Evolutionary conservation across 2,888 invertebrate species (phyloP), one percentile per base, ranked within the genome.

Genomic region (Meandrusa payeni): DNA sequence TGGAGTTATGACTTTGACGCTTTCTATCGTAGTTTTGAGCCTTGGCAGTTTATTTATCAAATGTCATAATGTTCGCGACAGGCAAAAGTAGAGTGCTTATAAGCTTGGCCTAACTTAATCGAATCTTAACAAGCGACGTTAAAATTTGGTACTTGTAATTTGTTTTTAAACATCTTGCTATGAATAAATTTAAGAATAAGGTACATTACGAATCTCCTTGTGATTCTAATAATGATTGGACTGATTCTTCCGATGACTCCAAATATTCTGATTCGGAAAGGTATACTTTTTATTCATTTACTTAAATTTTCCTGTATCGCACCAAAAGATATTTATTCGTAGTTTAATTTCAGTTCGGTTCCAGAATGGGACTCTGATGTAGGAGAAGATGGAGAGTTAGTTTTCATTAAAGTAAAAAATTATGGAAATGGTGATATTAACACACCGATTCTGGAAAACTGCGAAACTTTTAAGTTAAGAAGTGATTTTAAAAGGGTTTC

Each of bases 341-440:
- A 20, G 9, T 28, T 29, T 11, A 28, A 19, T 37, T 44, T 24
- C 38, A 92, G 92, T 65, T 91, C 91, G n/a, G 88, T 91, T 17
- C 90, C 91, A 13, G 92, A 92, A 69, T 93, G 92, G 92, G 92
- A 92, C 70, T 88, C 91, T 1, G 90, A 90, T 61, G 79, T 92
- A 2, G 89, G 88, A 36, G 89, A 90, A 50, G 89, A 92, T 55
- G 94, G 93, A 2, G 92, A 92, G 57, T 73, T 94, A 3, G 88
- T 93, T 34, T 94, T 90, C 60, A 89, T 93, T 12, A 92, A 92
- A 69, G 88, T 89, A 38, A 89, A 75, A 60, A 49, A 54, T 2
- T 45, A 45, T 45, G 66, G 65, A 23, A 46, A 40, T 23, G 57
- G 56, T 6, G 56, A 56, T 26, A 56, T 49, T 3, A 76, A 75